Base-by-base conservation (phyloP, 2,888 invertebrate genomes). In the Microplitis deprimator region DNA sequence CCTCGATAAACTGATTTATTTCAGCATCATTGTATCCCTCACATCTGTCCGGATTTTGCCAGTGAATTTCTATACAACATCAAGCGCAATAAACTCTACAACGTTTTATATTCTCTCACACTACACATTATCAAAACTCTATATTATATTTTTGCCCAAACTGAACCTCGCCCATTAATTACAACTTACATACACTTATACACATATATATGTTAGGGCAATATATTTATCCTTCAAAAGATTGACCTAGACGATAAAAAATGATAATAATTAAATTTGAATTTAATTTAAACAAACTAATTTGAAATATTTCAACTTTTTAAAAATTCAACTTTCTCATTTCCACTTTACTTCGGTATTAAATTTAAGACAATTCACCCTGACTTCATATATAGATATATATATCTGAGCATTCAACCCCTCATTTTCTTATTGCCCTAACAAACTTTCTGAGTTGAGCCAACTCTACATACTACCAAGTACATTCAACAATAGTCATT, bases 1-100 rank as follows among this genome's bases (percentile, higher is more conserved):
- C 77, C 65, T 86, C 87, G 87, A 88, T 89, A 87, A 89, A 89
- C 87, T 89, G 88, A 89, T 89, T 89, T 89, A 89, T 89, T 89
- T 89, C 86, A 82, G 86, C 86, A 85, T 87, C 84, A 88, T 87
- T 86, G 85, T 85, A 78, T 79, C 84, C 84, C 83, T 85, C 87
- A 86, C 87, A 87, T 88, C 88, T 88, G 88, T 86, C 85, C 84
- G 84, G 83, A 86, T 85, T 84, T 85, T 79, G 81, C 74, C 50
- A 77, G 69, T 40, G 40, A 75, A 71, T 74, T 71, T 74, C 68
- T 71, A 71, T 65, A 50, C 50, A 50, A 50, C 50, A 50, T 50
- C 50, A 50, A 40, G 39, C 67, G 61, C 65, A 65, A 16, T 61
- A 10, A 68, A 72, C 50, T 65, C 39, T 6, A 20, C 73, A 64